Base-by-base conservation (phyloP, 1,140 invertebrate species). In the Pachyrhynchus sulphureomaculatus region DNA sequence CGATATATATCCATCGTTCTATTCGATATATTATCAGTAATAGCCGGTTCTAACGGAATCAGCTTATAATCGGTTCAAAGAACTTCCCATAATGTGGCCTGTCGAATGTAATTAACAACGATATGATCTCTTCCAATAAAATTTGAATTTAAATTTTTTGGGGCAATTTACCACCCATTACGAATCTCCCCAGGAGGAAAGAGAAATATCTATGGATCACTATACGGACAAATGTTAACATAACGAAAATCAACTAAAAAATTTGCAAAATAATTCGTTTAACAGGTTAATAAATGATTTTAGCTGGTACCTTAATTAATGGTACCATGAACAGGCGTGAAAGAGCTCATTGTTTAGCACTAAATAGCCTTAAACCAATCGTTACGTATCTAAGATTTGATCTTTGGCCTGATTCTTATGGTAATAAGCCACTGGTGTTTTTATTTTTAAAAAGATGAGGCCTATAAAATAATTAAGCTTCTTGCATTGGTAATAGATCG, bases 391-490 rank as follows among this genome's bases (percentile, higher is more conserved):
- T 18, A 24, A 47, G 52, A 63, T 63, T 51, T 24, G 52, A 63
- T 63, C 61, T 63, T 49, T 56, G 52, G 44, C 52, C 52, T 53
- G 61, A 63, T 56, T 57, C 61, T 63, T 63, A 63, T 63, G 61
- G 34, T 56, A 63, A 63, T 63, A 55, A 24, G 61, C 61, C 53
- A 56, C 61, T 57, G 61, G 61, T 63, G 61, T 63, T 63, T 62
- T 62, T 62, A 54, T 48, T 62, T 37, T 47, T 13, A 39, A 34
- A 41, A 51, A 42, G 48, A 60, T 39, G 39, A 29, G 49, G n/a
- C 34, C 52, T 63, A 57, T 63, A 63, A 63, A 63, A 63, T 57
- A 63, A 63, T 63, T 63, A 63, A 63, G 53, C 59, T 36, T 24
- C 56, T 33, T 26, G 56, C 44, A 18, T 45, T 42, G 49, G 37